These are phyloP conservation scores for Istiophorus platypterus DNA, from an alignment of 2,113 vertebrate species.

Conservation along the genomic window DNA sequence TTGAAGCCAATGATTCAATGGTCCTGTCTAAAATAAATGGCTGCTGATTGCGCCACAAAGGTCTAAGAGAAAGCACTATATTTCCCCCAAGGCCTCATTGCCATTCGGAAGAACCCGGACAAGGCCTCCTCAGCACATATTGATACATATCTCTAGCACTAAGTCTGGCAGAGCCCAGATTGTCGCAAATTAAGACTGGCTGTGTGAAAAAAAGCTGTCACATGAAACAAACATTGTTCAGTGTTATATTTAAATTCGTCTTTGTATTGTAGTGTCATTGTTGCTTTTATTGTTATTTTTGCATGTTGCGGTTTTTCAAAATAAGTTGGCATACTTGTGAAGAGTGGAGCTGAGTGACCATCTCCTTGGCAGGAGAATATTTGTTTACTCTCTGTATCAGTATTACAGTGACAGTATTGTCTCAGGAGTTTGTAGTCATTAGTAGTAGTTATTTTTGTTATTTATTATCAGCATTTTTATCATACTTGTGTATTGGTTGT, in stretches of 20 bases:
- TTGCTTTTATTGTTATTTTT: constrained; percentile 75
- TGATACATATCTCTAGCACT: constrained; percentile 69
- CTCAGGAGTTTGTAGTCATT: constrained; percentile 79
- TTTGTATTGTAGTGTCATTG: constrained; percentile 69
- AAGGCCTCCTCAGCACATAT: constrained; percentile 60
- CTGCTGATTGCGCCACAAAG: constrained; percentile 32
- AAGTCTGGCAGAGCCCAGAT: constrained; percentile 45
- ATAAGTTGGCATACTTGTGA: constrained; percentile 50
- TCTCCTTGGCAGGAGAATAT: constrained; percentile 58
- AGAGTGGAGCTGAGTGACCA: constrained; percentile 44
- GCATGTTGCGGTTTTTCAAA: constrained; percentile 70
- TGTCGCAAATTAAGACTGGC: constrained; percentile 20
- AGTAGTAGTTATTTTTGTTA: constrained; percentile 69
- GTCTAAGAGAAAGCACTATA: constrained; percentile 55
- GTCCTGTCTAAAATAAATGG: constrained; percentile 40
- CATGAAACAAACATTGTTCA: constrained; percentile 56
- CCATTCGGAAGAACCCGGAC: constrained; percentile 41
- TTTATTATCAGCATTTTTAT: constrained; percentile 77
- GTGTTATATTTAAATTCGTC: constrained; percentile 72
- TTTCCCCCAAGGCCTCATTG: constrained; percentile 20
- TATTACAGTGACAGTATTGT: constrained; percentile 81
- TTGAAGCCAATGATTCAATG: constrained; percentile 51
- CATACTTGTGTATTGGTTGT: constrained; percentile 60
- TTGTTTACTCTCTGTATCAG: constrained; percentile 76
- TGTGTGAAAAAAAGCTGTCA: constrained; percentile 38